These are phyloP conservation scores for Busseola fusca DNA, from an alignment of 2,888 invertebrate genomes.

Conservation along the genomic window DNA sequence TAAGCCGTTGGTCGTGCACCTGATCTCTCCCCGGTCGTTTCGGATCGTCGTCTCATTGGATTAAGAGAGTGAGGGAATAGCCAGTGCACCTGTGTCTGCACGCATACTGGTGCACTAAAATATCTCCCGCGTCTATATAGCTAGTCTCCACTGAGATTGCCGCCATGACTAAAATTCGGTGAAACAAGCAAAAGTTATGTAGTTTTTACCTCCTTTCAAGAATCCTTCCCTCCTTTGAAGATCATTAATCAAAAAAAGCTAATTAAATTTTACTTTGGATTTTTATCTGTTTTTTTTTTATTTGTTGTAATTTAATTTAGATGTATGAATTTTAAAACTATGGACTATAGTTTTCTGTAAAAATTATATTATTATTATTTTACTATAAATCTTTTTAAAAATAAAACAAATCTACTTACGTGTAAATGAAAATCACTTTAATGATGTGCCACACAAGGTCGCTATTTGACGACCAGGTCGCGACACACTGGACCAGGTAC, in stretches of 20 bases:
- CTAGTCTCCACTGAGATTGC: neutral
- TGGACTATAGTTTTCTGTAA: no score
- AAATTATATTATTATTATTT: no score
- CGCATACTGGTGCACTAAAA: no score
- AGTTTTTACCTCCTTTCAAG: neutral
- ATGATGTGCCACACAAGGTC: slow-evolving; percentile 92
- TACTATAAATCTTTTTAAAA: neutral
- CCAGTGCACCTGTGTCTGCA: neutral
- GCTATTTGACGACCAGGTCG: slow-evolving; percentile 90
- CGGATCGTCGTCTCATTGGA: no score
- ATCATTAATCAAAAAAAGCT: no score
- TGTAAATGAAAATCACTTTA: slow-evolving; percentile 92
- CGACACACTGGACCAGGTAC: slow-evolving; percentile 91
- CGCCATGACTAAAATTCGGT: neutral
- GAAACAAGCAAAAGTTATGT: neutral
- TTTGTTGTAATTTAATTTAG: no score
- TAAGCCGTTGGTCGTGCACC: neutral
- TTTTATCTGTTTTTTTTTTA: no score
- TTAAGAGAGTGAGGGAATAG: neutral
- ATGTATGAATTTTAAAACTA: no score
- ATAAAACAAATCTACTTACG: slow-evolving; percentile 75
- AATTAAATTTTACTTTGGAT: no score
- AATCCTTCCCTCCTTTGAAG: no score
- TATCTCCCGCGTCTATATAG: no score
- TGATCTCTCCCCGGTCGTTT: neutral